Percentiles rank a stretch among this genome's conserved stretches.
Evolutionary conservation across 2,888 invertebrate genomes (phyloP).

Genomic region (Papilio protenor): DNA sequence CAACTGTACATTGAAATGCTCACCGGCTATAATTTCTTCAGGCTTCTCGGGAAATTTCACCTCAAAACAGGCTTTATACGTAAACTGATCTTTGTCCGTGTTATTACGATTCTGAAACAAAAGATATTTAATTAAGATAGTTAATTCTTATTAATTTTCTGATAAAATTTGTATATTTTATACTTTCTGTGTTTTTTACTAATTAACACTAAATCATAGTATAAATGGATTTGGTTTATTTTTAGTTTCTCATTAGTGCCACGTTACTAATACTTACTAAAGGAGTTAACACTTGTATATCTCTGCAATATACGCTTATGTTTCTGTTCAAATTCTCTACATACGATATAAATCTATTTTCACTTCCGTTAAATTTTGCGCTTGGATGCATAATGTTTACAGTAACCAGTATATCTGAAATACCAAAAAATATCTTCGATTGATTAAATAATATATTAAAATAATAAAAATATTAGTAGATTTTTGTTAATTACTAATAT

Average conservation of each 20-base stretch:
- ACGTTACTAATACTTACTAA: constrained; percentile 36
- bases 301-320: constrained; percentile 25
- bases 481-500: too few species aligned
- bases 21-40: constrained; percentile 52
- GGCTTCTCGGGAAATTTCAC: constrained; percentile 54
- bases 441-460: too few species aligned
- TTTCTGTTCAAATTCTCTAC: constrained; percentile 46
- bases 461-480: too few species aligned
- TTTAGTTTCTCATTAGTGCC: neutral
- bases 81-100: constrained; percentile 45
- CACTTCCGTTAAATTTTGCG: constrained; percentile 48
- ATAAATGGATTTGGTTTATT: neutral
- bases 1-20: constrained; percentile 39
- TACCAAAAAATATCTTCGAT: constrained; percentile 7
- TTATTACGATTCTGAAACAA: constrained; percentile 44
- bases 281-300: constrained; percentile 32
- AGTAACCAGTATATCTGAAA: constrained; percentile 55
- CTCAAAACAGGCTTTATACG: constrained; percentile 55
- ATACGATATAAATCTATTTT: constrained; percentile 38
- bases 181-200: too few species aligned
- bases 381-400: constrained; percentile 51
- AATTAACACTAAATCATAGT: too few species aligned
- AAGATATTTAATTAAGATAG: too few species aligned
- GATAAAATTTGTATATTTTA: too few species aligned
- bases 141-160: too few species aligned